Evolutionary conservation across 2,797 vertebrate species (phyloP).

Genomic region (Toxotes lorentzi): DNA sequence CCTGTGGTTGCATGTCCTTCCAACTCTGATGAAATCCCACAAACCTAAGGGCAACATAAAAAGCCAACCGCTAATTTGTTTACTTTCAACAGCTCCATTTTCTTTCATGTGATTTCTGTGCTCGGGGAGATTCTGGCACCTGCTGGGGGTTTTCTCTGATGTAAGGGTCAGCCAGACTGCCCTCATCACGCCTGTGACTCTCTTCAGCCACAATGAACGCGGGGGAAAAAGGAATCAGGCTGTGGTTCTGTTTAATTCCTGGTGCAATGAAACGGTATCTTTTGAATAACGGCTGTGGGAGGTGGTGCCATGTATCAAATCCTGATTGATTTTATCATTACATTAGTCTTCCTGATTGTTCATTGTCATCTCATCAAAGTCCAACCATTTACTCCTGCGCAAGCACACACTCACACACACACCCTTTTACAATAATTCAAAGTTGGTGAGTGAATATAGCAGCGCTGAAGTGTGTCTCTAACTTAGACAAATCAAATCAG

Average conservation of each 20-base stretch:
- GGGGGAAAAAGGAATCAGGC: conserved; percentile 45
- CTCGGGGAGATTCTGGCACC: conserved; percentile 70
- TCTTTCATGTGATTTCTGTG: conserved; percentile 59
- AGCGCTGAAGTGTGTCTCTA: conserved; percentile 46
- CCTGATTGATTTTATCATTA: conserved; percentile 61
- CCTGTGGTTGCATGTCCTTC: conserved; percentile 59
- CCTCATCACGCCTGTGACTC: conserved; percentile 59
- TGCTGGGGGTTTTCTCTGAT: conserved; percentile 57
- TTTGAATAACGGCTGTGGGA: conserved; percentile 43
- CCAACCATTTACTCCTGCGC: conserved; percentile 27
- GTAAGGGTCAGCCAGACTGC: conserved; percentile 64
- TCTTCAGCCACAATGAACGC: conserved; percentile 35
- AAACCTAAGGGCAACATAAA: conserved; percentile 59
- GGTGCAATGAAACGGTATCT: conserved; percentile 35
- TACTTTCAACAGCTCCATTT: conserved; percentile 69
- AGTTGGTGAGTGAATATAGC: conserved; percentile 46
- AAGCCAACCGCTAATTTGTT: conserved; percentile 76
- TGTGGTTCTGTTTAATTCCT: conserved; percentile 55
- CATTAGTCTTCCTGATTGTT: conserved; percentile 58
- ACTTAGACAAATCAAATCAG: conserved; percentile 63
- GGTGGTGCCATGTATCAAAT: conserved; percentile 58
- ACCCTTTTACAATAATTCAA: conserved; percentile 36
- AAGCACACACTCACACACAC: neutral
- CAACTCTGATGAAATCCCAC: conserved; percentile 55
- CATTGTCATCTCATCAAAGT: conserved; percentile 49